A percentile compares a stretch with the other conserved stretches of the same genome.
Evolutionary conservation across 2,888 invertebrate genomes (phyloP).

Genomic region (Athalia rosae): DNA sequence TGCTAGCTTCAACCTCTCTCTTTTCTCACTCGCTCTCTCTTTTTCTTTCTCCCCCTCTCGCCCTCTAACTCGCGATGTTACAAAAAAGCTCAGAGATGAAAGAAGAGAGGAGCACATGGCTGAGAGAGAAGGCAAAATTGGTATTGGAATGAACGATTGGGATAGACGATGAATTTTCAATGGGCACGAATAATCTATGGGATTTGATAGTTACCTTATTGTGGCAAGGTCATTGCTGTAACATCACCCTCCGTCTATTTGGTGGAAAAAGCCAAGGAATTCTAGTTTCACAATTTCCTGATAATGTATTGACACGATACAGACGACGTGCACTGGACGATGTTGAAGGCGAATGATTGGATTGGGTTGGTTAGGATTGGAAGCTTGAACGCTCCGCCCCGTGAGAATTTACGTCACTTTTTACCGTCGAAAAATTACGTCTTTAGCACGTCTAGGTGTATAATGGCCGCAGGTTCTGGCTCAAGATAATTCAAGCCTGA

Average conservation of each 20-base stretch:
- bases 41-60: no score
- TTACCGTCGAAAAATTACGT: slow-evolving; percentile 1
- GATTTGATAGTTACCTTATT: slow-evolving; percentile 61
- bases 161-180: slow-evolving; percentile 29
- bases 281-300: no score
- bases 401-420: slow-evolving; percentile 49
- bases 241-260: slow-evolving; percentile 53
- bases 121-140: background rate
- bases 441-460: background rate
- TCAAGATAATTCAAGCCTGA: no score
- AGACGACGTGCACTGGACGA: slow-evolving; percentile 42
- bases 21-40: no score
- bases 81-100: slow-evolving; percentile 8
- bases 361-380: slow-evolving; percentile 62
- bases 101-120: slow-evolving; percentile 17
- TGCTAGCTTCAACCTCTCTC: no score
- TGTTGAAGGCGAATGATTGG: slow-evolving; percentile 58
- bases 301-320: slow-evolving; percentile 18
- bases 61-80: no score
- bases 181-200: background rate
- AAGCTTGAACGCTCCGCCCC: slow-evolving; percentile 61
- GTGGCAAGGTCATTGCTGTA: slow-evolving; percentile 60
- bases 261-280: no score
- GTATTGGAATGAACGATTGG: background rate
- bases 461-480: no score